Base-by-base conservation (phyloP, 23 tunicate species). In the Trididemnum clinides region DNA sequence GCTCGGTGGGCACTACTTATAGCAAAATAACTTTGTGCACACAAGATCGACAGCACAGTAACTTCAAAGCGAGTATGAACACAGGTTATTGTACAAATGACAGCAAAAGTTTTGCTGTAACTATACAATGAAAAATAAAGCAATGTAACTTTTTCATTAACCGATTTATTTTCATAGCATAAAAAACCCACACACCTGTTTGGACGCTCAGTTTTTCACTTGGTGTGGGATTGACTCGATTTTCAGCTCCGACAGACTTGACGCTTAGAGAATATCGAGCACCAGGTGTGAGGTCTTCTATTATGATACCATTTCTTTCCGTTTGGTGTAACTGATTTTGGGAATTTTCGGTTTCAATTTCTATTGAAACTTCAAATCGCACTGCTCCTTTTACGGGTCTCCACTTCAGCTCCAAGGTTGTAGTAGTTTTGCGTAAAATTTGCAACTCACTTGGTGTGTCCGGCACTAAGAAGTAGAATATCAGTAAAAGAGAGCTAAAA, bases 181-280 rank as follows among this genome's bases (percentile, higher is more conserved):
- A n/a, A n/a, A n/a, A n/a, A n/a, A n/a, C n/a, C n/a, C 5, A 86
- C 49, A 34, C 58, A 89, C 94, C 88, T 12, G 94, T 89, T 65
- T 89, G 94, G 50, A 85, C 25, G 30, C 57, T 36, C 26, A 89
- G 50, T 31, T 37, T 35, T 20, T 89, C 82, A 38, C 94, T 89
- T 51, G 44, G 85, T 33, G 51, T 58, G 1, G 58, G 34, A 27
- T 89, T 89, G 27, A 75, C 44, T 64, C 80, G 64, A 20, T 66
- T 65, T 15, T 89, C 84, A 34, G 37, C 50, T 32, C 94, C 94
- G 19, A 66, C 51, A 26, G 94, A 87, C 20, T 18, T 71, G 15
- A 89, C 72, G 19, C 34, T 50, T 64, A 78, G 36, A 2, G 63
- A 64, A 37, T 89, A 89, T 34, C 73, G 7, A n/a, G 31, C 33